Conservation (phyloP, 1,140 invertebrate species). For the Limonius californicus region DNA sequence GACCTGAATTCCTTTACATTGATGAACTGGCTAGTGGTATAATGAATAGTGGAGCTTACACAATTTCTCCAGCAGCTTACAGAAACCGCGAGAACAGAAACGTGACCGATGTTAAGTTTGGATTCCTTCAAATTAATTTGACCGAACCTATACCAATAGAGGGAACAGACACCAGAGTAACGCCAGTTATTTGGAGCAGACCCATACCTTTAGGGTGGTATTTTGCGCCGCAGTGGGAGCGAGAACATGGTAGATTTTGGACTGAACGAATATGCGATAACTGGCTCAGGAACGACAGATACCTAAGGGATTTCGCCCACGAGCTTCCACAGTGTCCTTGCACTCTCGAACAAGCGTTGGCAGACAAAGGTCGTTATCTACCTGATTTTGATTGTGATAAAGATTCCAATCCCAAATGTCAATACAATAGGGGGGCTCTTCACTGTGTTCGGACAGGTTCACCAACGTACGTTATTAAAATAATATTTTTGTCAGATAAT, state of each 20-base stretch:
- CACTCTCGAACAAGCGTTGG: slow-evolving; percentile 81
- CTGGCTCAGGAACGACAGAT: slow-evolving; percentile 84
- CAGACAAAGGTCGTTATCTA: slow-evolving; percentile 88
- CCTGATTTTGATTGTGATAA: slow-evolving; percentile 90
- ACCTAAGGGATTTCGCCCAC: slow-evolving; percentile 81
- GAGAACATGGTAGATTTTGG: slow-evolving; percentile 73
- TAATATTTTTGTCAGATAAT: neutral
- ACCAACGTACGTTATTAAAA: slow-evolving; percentile 68
- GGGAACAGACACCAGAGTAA: slow-evolving; percentile 59
- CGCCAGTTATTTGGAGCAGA: slow-evolving; percentile 82
- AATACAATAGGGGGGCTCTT: slow-evolving; percentile 80
- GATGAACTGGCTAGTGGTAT: slow-evolving; percentile 39
- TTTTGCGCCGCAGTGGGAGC: slow-evolving; percentile 83
- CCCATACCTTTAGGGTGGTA: slow-evolving; percentile 92
- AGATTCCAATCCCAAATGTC: slow-evolving; percentile 85
- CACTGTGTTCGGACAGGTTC: slow-evolving; percentile 91
- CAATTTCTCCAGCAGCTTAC: slow-evolving; percentile 47
- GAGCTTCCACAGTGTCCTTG: slow-evolving; percentile 88
- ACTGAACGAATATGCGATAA: slow-evolving; percentile 75
- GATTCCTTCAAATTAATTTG: slow-evolving; percentile 87
- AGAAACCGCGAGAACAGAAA: slow-evolving; percentile 64
- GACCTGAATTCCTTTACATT: slow-evolving; percentile 63
- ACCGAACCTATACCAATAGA: slow-evolving; percentile 70
- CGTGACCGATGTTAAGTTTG: slow-evolving; percentile 74
- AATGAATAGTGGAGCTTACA: slow-evolving; percentile 41